These are phyloP conservation scores for Leiothrix lutea DNA, from an alignment of 2,113 vertebrate species.

Conservation along the genomic window DNA sequence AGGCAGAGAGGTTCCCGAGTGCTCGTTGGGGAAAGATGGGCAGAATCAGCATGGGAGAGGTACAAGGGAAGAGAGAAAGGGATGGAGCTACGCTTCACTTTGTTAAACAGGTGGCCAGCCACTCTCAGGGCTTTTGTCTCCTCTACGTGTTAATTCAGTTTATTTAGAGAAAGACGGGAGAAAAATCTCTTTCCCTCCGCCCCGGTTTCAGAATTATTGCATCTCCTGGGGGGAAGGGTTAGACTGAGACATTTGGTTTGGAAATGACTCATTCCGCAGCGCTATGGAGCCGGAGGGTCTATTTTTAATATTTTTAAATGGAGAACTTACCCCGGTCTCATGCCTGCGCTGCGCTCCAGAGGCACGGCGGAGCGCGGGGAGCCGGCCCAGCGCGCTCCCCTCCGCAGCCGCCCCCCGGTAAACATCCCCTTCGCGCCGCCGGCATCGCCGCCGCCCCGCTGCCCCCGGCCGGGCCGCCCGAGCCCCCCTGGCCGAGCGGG, in stretches of 20 bases:
- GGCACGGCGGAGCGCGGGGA: background rate
- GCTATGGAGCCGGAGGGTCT: background rate
- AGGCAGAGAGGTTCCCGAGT: background rate
- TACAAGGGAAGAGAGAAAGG: too few species aligned
- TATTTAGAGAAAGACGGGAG: background rate
- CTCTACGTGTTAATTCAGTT: background rate
- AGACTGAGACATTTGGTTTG: background rate
- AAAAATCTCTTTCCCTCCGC: background rate
- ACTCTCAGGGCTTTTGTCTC: background rate
- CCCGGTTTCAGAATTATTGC: background rate
- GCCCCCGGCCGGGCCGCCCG: background rate
- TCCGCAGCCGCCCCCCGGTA: background rate
- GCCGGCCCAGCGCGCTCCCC: background rate
- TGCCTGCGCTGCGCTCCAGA: background rate
- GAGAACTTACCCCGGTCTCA: background rate
- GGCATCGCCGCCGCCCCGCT: background rate
- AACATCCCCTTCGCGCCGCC: background rate
- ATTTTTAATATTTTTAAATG: slow-evolving; percentile 1
- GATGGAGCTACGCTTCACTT: background rate
- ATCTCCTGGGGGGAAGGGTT: background rate
- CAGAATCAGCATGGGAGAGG: background rate
- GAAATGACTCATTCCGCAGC: slow-evolving; percentile 42
- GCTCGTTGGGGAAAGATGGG: background rate
- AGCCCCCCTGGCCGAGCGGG: background rate
- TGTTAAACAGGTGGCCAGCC: background rate